These are phyloP conservation scores for Pseudochirops cupreus DNA, from an alignment of 2,797 vertebrate genomes.

Conservation along the genomic window DNA sequence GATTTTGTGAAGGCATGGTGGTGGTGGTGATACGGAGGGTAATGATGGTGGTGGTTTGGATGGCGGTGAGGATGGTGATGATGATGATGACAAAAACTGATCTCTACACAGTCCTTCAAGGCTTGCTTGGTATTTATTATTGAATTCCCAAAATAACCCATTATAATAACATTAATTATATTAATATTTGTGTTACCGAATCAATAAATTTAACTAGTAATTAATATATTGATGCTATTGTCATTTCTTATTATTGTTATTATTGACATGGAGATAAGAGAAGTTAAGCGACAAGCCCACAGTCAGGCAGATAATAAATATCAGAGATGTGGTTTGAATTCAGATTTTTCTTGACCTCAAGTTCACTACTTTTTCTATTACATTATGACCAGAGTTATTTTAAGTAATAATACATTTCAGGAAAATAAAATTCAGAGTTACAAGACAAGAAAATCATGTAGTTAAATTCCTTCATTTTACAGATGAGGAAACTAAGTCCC, in stretches of 20 bases:
- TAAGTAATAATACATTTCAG: background rate
- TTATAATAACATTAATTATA: background rate
- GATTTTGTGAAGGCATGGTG: background rate
- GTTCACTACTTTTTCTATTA: background rate
- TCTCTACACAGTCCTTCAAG: background rate
- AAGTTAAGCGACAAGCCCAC: background rate
- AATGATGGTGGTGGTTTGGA: too few relatives aligned
- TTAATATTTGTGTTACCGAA: background rate
- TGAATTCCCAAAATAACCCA: background rate
- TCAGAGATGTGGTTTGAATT: background rate
- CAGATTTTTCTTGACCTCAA: background rate
- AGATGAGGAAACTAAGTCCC: background rate
- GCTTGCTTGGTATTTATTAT: background rate
- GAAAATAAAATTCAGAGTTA: background rate
- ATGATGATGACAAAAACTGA: background rate
- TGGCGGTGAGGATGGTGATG: too few relatives aligned
- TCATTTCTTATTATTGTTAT: background rate
- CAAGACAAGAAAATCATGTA: background rate
- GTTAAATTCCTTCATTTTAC: background rate
- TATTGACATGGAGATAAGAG: background rate
- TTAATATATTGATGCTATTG: background rate
- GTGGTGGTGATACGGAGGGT: background rate
- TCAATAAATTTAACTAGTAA: background rate
- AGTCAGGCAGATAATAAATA: background rate
- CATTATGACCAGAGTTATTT: background rate